Conservation (phyloP, 2,113 vertebrate species). For the Tachysurus vachellii region DNA sequence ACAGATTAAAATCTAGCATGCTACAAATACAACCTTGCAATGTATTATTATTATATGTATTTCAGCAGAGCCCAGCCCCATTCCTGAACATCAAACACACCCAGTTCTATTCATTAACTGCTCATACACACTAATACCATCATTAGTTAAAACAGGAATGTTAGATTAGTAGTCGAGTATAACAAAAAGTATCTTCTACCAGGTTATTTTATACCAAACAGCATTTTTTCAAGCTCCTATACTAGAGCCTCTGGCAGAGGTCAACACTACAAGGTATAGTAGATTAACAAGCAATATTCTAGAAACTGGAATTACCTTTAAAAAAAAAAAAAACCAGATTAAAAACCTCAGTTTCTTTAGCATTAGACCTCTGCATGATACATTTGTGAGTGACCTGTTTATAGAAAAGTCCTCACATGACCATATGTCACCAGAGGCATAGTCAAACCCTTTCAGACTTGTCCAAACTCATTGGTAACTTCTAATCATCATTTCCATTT, state of each 20-base stretch:
- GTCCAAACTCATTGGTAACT: not conserved
- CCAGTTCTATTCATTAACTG: not conserved
- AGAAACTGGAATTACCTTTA: not conserved
- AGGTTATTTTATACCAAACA: not conserved
- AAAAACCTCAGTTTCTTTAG: not conserved
- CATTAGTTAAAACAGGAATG: constrained; percentile 1
- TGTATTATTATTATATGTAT: not conserved
- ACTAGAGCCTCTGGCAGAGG: not conserved
- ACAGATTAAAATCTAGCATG: not conserved
- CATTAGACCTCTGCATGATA: not conserved
- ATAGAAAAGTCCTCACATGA: constrained; percentile 3
- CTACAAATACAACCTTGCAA: not conserved
- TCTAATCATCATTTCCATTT: not conserved
- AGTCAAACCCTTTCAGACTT: not conserved
- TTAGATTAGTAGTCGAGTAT: not conserved
- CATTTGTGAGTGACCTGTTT: not conserved
- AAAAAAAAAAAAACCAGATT: not conserved
- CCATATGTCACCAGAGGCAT: not conserved
- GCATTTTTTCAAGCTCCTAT: not conserved
- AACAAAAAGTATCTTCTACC: not conserved
- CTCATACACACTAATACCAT: not conserved
- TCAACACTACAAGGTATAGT: not conserved
- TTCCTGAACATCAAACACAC: not conserved
- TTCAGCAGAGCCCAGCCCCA: not conserved
- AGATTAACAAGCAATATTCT: not conserved